Evolutionary conservation across 2,113 vertebrate species (phyloP).

Genomic region (Istiophorus platypterus): DNA sequence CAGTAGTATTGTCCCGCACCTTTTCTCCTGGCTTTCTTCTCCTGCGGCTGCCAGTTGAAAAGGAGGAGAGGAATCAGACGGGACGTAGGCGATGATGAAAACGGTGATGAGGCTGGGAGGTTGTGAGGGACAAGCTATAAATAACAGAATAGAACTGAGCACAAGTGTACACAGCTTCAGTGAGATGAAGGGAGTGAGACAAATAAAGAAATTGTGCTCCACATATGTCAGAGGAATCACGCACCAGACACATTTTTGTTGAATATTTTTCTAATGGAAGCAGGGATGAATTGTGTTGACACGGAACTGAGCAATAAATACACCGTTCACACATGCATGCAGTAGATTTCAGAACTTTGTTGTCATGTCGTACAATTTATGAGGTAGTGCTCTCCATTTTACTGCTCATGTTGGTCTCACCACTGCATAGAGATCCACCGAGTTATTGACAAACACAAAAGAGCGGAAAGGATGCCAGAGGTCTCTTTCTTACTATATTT

Average conservation of each 20-base stretch:
- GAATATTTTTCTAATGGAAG: conserved; percentile 33
- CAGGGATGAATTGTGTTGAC: conserved; percentile 47
- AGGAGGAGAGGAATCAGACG: conserved; percentile 72
- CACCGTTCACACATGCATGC: not conserved
- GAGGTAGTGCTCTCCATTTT: conserved; percentile 10
- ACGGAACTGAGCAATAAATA: conserved; percentile 23
- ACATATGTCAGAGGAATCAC: conserved; percentile 70
- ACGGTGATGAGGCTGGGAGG: conserved; percentile 68
- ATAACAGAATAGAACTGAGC: conserved; percentile 70
- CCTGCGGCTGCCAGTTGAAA: conserved; percentile 68
- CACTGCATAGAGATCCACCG: conserved; percentile 7
- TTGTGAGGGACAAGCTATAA: conserved; percentile 80
- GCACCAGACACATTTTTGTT: conserved; percentile 51
- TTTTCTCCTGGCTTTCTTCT: conserved; percentile 65
- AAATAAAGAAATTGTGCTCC: conserved; percentile 67
- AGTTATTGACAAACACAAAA: conserved; percentile 38
- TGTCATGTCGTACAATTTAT: conserved; percentile 51
- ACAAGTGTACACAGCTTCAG: conserved; percentile 29
- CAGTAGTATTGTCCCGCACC: conserved; percentile 57
- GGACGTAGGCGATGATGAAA: conserved; percentile 68
- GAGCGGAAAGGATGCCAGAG: conserved; percentile 32
- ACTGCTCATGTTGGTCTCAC: conserved; percentile 8
- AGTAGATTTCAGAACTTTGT: conserved; percentile 24
- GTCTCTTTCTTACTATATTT: conserved; percentile 48
- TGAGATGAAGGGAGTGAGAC: conserved; percentile 70